Base-by-base conservation (phyloP, 92 coral and sea anemone species). In the Parazoanthus darwini region DNA sequence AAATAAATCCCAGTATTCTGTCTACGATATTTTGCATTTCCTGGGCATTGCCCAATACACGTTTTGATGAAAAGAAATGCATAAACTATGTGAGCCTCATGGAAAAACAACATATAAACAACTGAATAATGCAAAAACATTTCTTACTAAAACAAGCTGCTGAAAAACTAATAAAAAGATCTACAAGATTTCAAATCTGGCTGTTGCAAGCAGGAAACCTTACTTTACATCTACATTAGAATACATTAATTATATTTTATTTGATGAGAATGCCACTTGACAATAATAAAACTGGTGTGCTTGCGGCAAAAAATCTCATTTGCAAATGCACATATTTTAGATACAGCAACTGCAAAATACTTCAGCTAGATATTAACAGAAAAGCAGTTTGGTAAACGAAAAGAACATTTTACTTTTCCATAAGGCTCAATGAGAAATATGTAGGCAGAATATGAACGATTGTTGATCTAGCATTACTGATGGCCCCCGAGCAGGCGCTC, bases 401-500 rank as follows among this genome's bases (percentile, higher is more conserved):
- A 39, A 3, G 18, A 37, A 2, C 11, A n/a, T 50, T 84, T 15
- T 54, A 71, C n/a, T 72, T 70, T 84, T 58, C 79, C 79, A 84
- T n/a, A 71, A 46, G 44, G 78, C 87, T 84, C 65, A 36, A 48
- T 26, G 48, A 26, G 35, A 70, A 71, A n/a, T 42, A 66, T 44
- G 74, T 67, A 26, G 58, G 18, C 73, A 66, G 59, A 65, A 70
- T 26, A 72, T 16, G 87, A 50, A 84, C 35, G 43, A 10, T 81
- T 20, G 74, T 33, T 35, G 56, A 48, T 29, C 54, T 72, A 84
- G 48, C 25, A 50, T 72, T 84, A 71, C 79, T 84, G 87, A 44
- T 84, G 87, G 68, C 78, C 33, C 8, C 91, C 89, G n/a, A 93
- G 80, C 42, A 93, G 88, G 65, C 98, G 92, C 81, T 95, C 98